Conservation (phyloP, 2,888 invertebrate genomes). For the Stomorhina lunata region DNA sequence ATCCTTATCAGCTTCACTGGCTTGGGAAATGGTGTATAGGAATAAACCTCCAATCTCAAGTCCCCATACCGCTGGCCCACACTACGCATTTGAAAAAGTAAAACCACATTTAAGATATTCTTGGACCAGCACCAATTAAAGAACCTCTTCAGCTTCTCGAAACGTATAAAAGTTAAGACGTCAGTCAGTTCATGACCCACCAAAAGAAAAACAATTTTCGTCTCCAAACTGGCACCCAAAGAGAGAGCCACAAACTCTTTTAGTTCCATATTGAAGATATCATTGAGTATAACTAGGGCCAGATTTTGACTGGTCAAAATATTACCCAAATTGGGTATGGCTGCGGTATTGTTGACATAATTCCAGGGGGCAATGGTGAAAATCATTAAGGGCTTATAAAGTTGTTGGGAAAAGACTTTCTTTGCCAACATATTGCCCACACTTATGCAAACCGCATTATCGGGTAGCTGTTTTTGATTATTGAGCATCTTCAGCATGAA, state of each 20-base stretch:
- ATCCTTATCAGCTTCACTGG: slow-evolving; percentile 34
- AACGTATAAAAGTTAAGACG: not conserved
- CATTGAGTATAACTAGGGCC: slow-evolving; percentile 64
- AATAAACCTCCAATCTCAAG: slow-evolving; percentile 57
- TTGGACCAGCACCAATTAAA: slow-evolving; percentile 68
- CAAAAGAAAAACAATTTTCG: slow-evolving; percentile 66
- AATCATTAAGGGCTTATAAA: slow-evolving; percentile 24
- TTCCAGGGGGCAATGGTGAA: slow-evolving; percentile 57
- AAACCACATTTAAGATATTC: slow-evolving; percentile 65
- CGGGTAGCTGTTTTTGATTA: not conserved
- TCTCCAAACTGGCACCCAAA: slow-evolving; percentile 62
- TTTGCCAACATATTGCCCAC: slow-evolving; percentile 10
- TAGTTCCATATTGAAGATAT: slow-evolving; percentile 55
- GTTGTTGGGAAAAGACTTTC: not conserved
- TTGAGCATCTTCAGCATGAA: not conserved
- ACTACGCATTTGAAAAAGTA: slow-evolving; percentile 50
- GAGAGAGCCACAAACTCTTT: slow-evolving; percentile 55
- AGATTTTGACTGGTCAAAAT: slow-evolving; percentile 63
- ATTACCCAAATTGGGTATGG: slow-evolving; percentile 46
- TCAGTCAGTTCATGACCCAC: slow-evolving; percentile 12
- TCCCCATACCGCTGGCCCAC: not conserved
- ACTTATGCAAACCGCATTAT: not conserved
- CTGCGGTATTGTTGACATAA: slow-evolving; percentile 35
- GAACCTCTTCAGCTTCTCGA: slow-evolving; percentile 53
- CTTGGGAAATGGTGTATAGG: slow-evolving; percentile 64